phyloP scores from a whole-genome alignment of 1,140 invertebrate species.

The Ridgeia piscesae region DNA sequence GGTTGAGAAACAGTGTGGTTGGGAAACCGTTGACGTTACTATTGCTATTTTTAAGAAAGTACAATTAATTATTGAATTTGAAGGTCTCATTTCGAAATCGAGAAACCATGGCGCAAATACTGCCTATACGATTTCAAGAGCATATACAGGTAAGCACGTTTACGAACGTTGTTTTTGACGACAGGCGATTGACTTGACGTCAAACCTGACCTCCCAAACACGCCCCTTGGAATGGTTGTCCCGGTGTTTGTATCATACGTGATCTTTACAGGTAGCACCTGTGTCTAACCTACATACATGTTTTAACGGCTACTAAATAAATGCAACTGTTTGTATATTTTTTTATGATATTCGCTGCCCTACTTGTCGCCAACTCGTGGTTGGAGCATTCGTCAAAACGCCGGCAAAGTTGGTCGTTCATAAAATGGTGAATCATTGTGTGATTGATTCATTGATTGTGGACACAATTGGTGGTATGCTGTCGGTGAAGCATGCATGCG shows the following conservation, averaged over 20 bases:
- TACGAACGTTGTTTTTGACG: constrained; percentile 5
- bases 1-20: not conserved
- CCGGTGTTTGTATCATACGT: not conserved
- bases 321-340: not conserved
- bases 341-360: not conserved
- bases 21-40: constrained; percentile 3
- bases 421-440: not conserved
- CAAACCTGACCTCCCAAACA: not conserved
- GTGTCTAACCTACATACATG: not conserved
- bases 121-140: constrained; percentile 5
- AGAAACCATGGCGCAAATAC: not conserved
- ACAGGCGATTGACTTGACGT: not conserved
- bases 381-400: not conserved
- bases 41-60: not conserved
- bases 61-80: not conserved
- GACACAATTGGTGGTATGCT: not conserved
- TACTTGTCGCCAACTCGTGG: not conserved
- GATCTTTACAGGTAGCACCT: not conserved
- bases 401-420: not conserved
- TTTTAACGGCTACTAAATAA: not conserved
- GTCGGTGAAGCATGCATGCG: not conserved
- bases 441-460: not conserved
- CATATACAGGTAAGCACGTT: not conserved
- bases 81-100: not conserved
- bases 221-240: not conserved